Evolutionary conservation across 2,797 vertebrate genomes (phyloP), one percentile per base, ranked within the genome.

Genomic region (Necrosyrtes monachus): DNA sequence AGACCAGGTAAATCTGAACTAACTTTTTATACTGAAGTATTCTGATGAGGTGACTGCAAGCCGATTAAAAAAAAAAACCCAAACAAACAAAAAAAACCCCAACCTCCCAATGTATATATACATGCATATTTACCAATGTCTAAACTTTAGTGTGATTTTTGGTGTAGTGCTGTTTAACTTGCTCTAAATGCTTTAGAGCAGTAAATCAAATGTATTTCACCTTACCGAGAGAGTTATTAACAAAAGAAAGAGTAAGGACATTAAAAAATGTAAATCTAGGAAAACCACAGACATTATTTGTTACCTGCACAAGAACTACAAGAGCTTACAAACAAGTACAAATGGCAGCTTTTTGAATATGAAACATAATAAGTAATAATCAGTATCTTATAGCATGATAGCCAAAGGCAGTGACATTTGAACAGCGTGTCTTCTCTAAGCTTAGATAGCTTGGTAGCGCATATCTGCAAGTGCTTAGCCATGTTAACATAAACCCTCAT

Each of bases 401-500:
- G 98, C 99, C 99, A 98, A 98, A 98, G 98, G 99, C 98, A 93
- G 98, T 96, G 98, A 98, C 98, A 98, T 97, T 98, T 98, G 98
- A 99, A 98, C 98, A 97, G 98, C 96, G 94, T 98, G 98, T 98
- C 98, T 98, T 98, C 98, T 97, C 97, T 98, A 98, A 98, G 98
- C 98, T 98, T 98, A 98, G 98, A 98, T 98, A 98, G 98, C 98
- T 98, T 98, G 98, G 97, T 98, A 98, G 98, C 67, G 87, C 98
- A 93, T 99, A 98, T 98, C 98, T 98, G 98, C 97, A 97, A 98
- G 98, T 98, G 98, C 98, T 99, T 99, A 99, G 98, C 98, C 98
- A 97, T 99, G 99, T 99, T 99, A 99, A 99, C 99, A 99, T 98
- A 99, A 99, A 99, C 98, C 98, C 99, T 99, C 99, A 99, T 99